Conservation (phyloP, 92 coral and sea anemone species). For the Nematostella vectensis region DNA sequence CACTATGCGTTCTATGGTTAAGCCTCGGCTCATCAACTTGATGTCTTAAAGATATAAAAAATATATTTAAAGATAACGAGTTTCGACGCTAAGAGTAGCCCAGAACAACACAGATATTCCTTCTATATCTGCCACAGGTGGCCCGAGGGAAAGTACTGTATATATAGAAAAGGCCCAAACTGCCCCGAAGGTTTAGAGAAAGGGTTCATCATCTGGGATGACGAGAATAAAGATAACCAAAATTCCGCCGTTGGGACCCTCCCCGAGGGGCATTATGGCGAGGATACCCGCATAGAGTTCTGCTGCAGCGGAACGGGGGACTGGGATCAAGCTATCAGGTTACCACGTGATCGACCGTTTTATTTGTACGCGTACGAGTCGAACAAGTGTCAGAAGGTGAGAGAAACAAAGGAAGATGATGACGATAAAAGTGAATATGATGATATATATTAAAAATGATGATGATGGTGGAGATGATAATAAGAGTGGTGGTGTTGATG, state of each 20-base stretch:
- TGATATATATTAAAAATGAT: too few relatives aligned
- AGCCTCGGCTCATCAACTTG: too few relatives aligned
- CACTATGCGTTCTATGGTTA: too few relatives aligned
- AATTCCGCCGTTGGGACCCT: conserved; percentile 60
- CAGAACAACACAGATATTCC: too few relatives aligned
- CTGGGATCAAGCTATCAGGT: conserved; percentile 44
- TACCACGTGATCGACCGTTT: conserved; percentile 80
- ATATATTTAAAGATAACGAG: too few relatives aligned
- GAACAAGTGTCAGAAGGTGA: conserved; percentile 73
- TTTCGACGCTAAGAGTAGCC: too few relatives aligned
- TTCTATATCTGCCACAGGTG: too few relatives aligned
- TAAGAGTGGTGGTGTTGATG: too few relatives aligned
- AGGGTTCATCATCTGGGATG: conserved; percentile 97
- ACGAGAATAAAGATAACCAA: conserved; percentile 85
- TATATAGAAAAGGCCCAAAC: conserved; percentile 70
- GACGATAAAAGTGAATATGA: neutral
- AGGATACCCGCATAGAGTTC: conserved; percentile 81
- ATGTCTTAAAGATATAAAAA: too few relatives aligned
- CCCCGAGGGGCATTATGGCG: conserved; percentile 84
- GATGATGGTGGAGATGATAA: too few relatives aligned
- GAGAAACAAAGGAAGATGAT: too few relatives aligned
- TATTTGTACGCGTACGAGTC: conserved; percentile 70
- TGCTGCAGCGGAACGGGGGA: conserved; percentile 91
- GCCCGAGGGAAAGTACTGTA: conserved; percentile 96
- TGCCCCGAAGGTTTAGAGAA: conserved; percentile 75